Base-by-base conservation (phyloP, 2,113 vertebrate species). In the Nothocercus nigrocapillus region DNA sequence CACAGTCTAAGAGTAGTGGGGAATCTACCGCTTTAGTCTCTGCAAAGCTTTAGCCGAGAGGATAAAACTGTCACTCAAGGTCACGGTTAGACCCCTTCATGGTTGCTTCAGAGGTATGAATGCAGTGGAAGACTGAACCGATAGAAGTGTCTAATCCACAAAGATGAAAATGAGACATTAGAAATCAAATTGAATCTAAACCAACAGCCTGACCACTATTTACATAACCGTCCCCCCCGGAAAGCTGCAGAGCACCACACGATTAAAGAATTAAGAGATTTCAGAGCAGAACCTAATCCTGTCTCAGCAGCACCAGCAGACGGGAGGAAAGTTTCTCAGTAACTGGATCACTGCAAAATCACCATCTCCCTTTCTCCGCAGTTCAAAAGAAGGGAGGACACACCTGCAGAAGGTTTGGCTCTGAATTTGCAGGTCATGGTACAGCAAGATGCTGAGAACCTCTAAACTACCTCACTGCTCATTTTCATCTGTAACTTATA, bases 271-370 rank as follows among this genome's bases (percentile, higher is more conserved):
- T 88, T 95, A 91, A 83, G 70, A 62, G 89, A 79, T 92, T 91
- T 61, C 54, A 36, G 44, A 91, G 91, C 74, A 91, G 89, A 84
- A 13, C 0, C 25, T 84, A 92, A 94, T 86, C 90, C 83, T 83
- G 63, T 86, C 59, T 38, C 77, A 78, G 80, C 0, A 0, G 69
- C 80, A 75, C 85, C 92, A 47, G 75, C 34, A 81, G 59, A 78
- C 15, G 61, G 93, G 85, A 93, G 61, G 73, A 95, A 93, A 95
- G 93, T 89, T 75, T 49, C 88, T 81, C 77, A 86, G 64, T 90
- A 92, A 96, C 47, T 85, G 49, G 88, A 94, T 68, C 92, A 80
- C 49, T 73, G 32, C 62, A 84, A 86, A 73, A 89, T 86, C 80
- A 88, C 42, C 76, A 78, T 73, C 85, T 61, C 74, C 81, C 53